Conservation (phyloP, 2,797 vertebrate genomes). For the Sebastes matsubarae region DNA sequence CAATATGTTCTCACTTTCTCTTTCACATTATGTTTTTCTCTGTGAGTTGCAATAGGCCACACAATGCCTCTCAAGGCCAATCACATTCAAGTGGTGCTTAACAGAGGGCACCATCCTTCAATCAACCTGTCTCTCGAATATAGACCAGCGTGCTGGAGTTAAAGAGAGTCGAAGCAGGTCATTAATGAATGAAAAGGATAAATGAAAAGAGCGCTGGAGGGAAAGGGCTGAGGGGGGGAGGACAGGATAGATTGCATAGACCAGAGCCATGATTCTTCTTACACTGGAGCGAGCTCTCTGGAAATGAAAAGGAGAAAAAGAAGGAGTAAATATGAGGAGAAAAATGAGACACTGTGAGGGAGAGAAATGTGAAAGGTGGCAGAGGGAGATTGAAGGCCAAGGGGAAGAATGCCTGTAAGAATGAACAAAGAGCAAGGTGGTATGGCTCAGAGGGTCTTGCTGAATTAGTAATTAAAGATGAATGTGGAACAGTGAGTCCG, state of each 20-base stretch:
- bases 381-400: conserved; percentile 5
- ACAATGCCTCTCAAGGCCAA: conserved; percentile 34
- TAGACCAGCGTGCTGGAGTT: conserved; percentile 1
- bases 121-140: conserved; percentile 36
- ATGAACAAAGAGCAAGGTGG: conserved; percentile 35
- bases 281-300: background rate
- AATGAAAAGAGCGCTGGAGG: conserved; percentile 15
- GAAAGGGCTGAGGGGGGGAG: conserved; percentile 2
- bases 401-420: conserved; percentile 28
- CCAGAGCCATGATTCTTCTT: conserved; percentile 16
- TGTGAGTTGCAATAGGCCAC: background rate
- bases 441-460: conserved; percentile 3
- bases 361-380: conserved; percentile 16
- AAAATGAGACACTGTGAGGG: conserved; percentile 19
- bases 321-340: conserved; percentile 23
- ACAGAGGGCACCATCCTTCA: conserved; percentile 42
- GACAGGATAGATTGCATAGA: conserved; percentile 2
- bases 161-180: conserved; percentile 13
- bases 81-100: conserved; percentile 55
- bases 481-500: conserved; percentile 7
- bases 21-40: background rate
- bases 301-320: conserved; percentile 34
- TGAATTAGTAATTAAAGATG: conserved; percentile 38
- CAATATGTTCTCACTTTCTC: background rate
- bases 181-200: conserved; percentile 31